Evolutionary conservation across 92 coral and sea anemone genomes (phyloP), one percentile per base, ranked within the genome.

Genomic region (Parazoanthus atlanticus): DNA sequence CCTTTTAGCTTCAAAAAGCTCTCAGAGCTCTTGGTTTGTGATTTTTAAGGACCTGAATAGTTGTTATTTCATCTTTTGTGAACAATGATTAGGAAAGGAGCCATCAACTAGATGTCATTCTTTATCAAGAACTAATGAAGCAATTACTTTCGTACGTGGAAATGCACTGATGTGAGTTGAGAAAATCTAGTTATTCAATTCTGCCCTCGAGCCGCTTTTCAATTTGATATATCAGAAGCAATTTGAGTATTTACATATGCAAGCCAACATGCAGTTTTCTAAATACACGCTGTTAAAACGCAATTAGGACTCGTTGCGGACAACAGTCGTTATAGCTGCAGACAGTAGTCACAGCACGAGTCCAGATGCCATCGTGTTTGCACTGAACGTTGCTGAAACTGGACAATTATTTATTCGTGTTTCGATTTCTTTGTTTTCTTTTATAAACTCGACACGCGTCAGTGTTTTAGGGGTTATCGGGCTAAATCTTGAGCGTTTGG

Each of bases 261-360:
- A 34, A 40, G 78, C 84, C 71, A 54, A 80, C 87, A 70, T 69
- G 87, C 65, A 49, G 78, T 46, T 82, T 71, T 70, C 34, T 84
- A 84, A 84, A 84, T 66, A 84, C 87, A 32, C 67, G 78, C 78
- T 69, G 66, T 84, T 84, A 84, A 84, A 70, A 84, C 66, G 87
- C 79, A 84, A 84, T 84, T 84, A 84, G 65, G 31, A 29, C 29
- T 32, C 8, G 41, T 28, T 46, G 78, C 67, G 61, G 38, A 40
- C 78, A 61, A 41, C 38, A 84, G 66, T 41, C 58, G 40, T 46
- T 71, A 47, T 43, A 67, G 66, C 78, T 69, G 66, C 17, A 70
- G 78, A 69, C 87, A 84, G 65, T 32, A 54, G 34, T 43, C 87
- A 69, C 47, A 69, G 78, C 87, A 21, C 70, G 87, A 84, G 74